phyloP scores from a whole-genome alignment of 2,113 vertebrate genomes.

The Varanus salvator region DNA sequence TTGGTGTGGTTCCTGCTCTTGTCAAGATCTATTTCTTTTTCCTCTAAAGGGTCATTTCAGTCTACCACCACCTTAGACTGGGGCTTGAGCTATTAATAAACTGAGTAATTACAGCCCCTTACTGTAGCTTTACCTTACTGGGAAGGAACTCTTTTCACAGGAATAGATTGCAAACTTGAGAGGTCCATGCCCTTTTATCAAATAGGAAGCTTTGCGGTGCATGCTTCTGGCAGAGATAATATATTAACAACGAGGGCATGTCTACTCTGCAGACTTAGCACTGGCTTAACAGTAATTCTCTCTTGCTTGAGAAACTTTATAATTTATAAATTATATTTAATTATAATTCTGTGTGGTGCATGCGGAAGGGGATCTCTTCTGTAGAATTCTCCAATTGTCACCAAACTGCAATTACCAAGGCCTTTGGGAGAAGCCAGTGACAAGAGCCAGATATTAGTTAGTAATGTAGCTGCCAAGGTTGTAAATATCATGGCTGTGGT shows the following conservation, averaged over 20 bases:
- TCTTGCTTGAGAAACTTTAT: not conserved
- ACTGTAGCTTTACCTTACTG: not conserved
- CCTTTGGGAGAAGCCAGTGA: not conserved
- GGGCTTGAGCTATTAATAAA: slow-evolving; percentile 41
- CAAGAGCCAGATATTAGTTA: no score
- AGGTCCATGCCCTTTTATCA: slow-evolving; percentile 46
- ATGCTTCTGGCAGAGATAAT: slow-evolving; percentile 57
- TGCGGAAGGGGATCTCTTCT: not conserved
- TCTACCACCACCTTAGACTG: not conserved
- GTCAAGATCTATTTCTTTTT: not conserved
- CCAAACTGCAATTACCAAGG: not conserved
- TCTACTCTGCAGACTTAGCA: not conserved
- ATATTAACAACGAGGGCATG: slow-evolving; percentile 21
- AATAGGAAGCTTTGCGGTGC: slow-evolving; percentile 32
- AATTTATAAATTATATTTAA: no score
- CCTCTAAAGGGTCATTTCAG: slow-evolving; percentile 2
- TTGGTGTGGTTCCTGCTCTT: slow-evolving; percentile 30
- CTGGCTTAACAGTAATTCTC: not conserved
- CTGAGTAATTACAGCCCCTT: slow-evolving; percentile 3
- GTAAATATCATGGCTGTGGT: no score
- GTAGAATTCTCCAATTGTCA: not conserved
- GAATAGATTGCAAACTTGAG: slow-evolving; percentile 43
- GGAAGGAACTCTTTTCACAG: not conserved
- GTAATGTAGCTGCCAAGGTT: not conserved
- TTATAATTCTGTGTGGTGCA: not conserved